Conservation (phyloP, 2,797 vertebrate genomes). For the Miopithecus talapoin region DNA sequence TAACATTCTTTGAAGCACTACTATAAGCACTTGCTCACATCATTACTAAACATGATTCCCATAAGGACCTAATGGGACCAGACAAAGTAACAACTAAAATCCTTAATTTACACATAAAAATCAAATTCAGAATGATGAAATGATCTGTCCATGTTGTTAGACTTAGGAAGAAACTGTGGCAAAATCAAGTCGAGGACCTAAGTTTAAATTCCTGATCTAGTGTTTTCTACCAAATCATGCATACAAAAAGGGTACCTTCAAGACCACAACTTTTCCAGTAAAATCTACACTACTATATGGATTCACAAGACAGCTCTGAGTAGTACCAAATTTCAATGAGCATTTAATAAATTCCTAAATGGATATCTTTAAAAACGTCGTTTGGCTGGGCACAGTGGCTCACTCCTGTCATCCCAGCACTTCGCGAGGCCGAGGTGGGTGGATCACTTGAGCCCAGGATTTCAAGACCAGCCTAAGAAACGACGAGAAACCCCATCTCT, state of each 20-base stretch:
- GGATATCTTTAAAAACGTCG: background rate
- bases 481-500: background rate
- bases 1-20: background rate
- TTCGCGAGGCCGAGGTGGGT: background rate
- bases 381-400: background rate
- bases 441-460: background rate
- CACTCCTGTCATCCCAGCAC: background rate
- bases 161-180: background rate
- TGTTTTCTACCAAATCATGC: background rate
- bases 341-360: constrained; percentile 25
- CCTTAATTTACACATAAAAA: background rate
- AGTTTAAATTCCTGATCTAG: background rate
- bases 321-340: background rate
- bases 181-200: background rate
- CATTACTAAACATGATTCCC: background rate
- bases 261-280: background rate
- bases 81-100: background rate
- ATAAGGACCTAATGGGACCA: background rate
- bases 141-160: background rate
- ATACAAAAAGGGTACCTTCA: background rate
- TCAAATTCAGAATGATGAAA: background rate
- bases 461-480: background rate
- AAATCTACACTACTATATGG: background rate
- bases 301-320: constrained; percentile 17
- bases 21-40: background rate